These are phyloP conservation scores for Poeciliopsis retropinna DNA, from an alignment of 2,113 vertebrate genomes.

Conservation along the genomic window DNA sequence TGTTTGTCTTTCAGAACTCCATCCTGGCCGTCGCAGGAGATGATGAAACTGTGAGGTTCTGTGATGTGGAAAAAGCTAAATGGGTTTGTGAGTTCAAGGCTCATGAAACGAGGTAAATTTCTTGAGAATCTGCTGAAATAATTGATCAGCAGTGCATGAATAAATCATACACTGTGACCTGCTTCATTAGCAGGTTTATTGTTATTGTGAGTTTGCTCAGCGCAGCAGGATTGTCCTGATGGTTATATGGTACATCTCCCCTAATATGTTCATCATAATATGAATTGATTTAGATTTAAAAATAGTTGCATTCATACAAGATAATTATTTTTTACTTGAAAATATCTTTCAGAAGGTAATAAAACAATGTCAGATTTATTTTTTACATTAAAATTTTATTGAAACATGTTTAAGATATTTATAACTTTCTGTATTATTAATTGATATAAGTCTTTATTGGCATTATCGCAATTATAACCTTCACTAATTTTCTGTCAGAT, in stretches of 20 bases:
- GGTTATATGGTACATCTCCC: too few species aligned
- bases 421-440: not conserved
- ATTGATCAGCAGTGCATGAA: too few species aligned
- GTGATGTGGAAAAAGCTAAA: constrained; percentile 79
- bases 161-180: too few species aligned
- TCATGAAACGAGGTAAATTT: constrained; percentile 91
- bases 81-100: constrained; percentile 93
- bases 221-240: too few species aligned
- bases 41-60: constrained; percentile 87
- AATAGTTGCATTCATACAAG: too few species aligned
- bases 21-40: constrained; percentile 89
- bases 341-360: not conserved
- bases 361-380: too few species aligned
- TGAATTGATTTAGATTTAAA: not conserved
- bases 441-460: not conserved
- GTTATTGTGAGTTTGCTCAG: too few species aligned
- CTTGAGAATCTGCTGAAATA: too few species aligned
- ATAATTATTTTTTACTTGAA: not conserved
- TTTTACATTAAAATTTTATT: not conserved
- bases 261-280: not conserved
- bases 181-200: too few species aligned
- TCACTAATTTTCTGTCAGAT: not conserved
- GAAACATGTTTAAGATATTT: not conserved
- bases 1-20: constrained; percentile 79
- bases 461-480: not conserved